Percentiles rank a stretch among this genome's conserved stretches.
phyloP scores from a whole-genome alignment of 1,140 invertebrate genomes.

The Drosophila sucinea region DNA sequence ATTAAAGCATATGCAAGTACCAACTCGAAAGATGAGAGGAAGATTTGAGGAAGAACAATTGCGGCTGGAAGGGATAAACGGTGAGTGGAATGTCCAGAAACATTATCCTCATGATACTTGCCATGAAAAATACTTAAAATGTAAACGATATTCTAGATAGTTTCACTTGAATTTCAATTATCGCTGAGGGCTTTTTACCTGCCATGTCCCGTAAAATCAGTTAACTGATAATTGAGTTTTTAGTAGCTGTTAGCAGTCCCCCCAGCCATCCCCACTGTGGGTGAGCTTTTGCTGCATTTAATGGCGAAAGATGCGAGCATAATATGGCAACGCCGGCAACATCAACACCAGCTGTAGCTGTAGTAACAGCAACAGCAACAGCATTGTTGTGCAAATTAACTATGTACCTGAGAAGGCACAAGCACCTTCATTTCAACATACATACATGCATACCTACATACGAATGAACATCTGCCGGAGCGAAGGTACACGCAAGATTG shows the following conservation, averaged over 20 bases:
- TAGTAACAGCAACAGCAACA: conserved; percentile 31
- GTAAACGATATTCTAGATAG: neutral
- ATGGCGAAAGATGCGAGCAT: conserved; percentile 57
- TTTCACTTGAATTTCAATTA: neutral
- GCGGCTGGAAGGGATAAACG: too few species aligned
- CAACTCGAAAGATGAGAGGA: neutral
- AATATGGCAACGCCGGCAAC: conserved; percentile 21
- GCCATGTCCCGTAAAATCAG: conserved; percentile 31
- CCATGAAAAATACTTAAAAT: neutral
- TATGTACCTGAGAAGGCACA: conserved; percentile 34
- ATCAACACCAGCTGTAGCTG: neutral
- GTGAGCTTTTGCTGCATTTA: conserved; percentile 68
- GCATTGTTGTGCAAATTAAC: conserved; percentile 75
- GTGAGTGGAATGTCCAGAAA: neutral
- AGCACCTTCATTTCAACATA: conserved; percentile 3
- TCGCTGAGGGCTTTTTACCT: neutral
- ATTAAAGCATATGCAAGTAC: neutral
- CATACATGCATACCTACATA: conserved; percentile 7
- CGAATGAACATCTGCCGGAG: neutral
- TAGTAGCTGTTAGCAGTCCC: conserved; percentile 75
- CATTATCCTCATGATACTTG: neutral
- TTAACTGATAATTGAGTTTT: conserved; percentile 75
- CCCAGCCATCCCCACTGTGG: conserved; percentile 24
- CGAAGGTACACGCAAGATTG: conserved; percentile 9
- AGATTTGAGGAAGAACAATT: neutral